phyloP scores from a whole-genome alignment of 37 sponge, comb jelly and placozoan genomes.

The Ianthella basta region DNA sequence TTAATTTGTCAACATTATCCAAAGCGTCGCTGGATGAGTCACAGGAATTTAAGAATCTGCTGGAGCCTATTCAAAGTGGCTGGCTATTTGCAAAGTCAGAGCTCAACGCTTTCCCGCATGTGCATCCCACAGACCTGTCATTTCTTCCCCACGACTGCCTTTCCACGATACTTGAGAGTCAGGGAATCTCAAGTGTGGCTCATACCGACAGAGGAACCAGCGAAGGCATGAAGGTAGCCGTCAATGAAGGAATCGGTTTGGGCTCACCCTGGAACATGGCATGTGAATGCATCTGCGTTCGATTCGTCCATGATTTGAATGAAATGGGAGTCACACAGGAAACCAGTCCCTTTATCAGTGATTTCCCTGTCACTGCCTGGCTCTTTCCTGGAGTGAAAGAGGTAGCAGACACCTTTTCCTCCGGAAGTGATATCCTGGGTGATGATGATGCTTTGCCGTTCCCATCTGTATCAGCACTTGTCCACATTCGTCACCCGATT shows the following conservation, averaged over 20 bases:
- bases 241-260: neutral
- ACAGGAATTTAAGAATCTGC: slow-evolving; percentile 28
- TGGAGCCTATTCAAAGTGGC: slow-evolving; percentile 27
- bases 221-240: no score
- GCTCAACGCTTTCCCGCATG: slow-evolving; percentile 63
- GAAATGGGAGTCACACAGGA: slow-evolving; percentile 45
- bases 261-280: slow-evolving; percentile 55
- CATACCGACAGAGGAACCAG: neutral
- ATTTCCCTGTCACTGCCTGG: slow-evolving; percentile 74
- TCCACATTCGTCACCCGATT: slow-evolving; percentile 32
- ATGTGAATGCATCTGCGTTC: slow-evolving; percentile 54
- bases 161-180: neutral
- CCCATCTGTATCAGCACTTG: slow-evolving; percentile 47
- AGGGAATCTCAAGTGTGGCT: neutral
- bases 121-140: slow-evolving; percentile 7
- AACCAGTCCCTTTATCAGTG: slow-evolving; percentile 52
- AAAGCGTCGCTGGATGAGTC: slow-evolving; percentile 38
- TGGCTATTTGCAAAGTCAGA: slow-evolving; percentile 50
- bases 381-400: slow-evolving; percentile 42
- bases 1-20: slow-evolving; percentile 37
- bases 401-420: slow-evolving; percentile 13
- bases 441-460: neutral
- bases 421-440: neutral
- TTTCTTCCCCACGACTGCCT: slow-evolving; percentile 42
- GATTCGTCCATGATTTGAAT: slow-evolving; percentile 41